These are phyloP conservation scores for Uloborus plumipes DNA, from an alignment of 2,888 invertebrate species.

Conservation along the genomic window DNA sequence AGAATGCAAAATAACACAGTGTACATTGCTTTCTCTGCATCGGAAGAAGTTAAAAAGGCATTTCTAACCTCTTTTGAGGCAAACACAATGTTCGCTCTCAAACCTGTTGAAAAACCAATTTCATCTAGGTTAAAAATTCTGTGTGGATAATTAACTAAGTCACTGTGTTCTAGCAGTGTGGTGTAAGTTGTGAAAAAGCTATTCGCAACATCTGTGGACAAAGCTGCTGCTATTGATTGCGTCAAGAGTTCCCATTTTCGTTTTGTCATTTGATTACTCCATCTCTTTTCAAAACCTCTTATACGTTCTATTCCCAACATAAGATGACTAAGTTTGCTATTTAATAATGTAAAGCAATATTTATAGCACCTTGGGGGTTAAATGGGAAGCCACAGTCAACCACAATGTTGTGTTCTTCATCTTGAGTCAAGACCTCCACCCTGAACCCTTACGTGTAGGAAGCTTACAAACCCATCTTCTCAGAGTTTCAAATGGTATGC, in stretches of 20 bases:
- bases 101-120: background rate
- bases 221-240: conserved; percentile 6
- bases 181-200: conserved; percentile 3
- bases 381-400: conserved; percentile 2
- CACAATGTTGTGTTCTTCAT: background rate
- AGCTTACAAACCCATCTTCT: background rate
- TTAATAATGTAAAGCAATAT: background rate
- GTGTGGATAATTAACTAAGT: background rate
- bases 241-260: too few species aligned
- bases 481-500: background rate
- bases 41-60: conserved; percentile 11
- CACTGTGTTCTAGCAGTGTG: background rate
- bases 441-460: background rate
- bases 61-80: conserved; percentile 1
- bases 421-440: conserved; percentile 1
- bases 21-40: conserved; percentile 1
- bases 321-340: background rate
- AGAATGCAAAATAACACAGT: background rate
- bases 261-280: background rate
- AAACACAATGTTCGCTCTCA: conserved; percentile 7
- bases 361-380: background rate
- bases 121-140: conserved; percentile 13
- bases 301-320: background rate
- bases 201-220: conserved; percentile 9
- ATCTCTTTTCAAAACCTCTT: conserved; percentile 5